Percentiles rank a stretch among this genome's conserved stretches.
Conservation (phyloP, 2,888 invertebrate genomes). For the Amaurobius ferox region DNA sequence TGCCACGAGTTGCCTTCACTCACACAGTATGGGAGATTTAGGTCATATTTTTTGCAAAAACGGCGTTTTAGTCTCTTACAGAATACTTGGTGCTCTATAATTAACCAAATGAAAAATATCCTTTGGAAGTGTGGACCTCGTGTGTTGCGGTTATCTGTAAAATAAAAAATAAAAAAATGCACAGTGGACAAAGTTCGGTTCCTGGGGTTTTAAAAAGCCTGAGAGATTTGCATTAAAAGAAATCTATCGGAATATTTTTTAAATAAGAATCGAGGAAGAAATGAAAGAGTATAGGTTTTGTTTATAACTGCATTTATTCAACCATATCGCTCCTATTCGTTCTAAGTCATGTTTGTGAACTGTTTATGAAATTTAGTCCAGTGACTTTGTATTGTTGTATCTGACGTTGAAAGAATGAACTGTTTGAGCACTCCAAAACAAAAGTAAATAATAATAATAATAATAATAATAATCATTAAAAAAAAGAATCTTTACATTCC, state of each 20-base stretch:
- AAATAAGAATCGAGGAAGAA: conserved; percentile 36
- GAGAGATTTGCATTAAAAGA: neutral
- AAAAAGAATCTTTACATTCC: conserved; percentile 53
- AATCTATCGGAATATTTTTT: conserved; percentile 56
- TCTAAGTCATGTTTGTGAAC: conserved; percentile 64
- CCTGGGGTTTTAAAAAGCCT: conserved; percentile 41
- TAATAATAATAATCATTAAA: conserved; percentile 8
- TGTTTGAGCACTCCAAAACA: conserved; percentile 48
- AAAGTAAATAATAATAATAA: conserved; percentile 13
- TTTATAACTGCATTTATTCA: conserved; percentile 72
- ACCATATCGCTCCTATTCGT: conserved; percentile 69
- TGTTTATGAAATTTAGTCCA: conserved; percentile 66
- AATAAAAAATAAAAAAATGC: conserved; percentile 8
- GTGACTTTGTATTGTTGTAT: conserved; percentile 67
- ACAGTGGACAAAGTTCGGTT: conserved; percentile 13
- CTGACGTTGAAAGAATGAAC: conserved; percentile 60
- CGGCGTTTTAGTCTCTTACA: conserved; percentile 69
- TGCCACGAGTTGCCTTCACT: conserved; percentile 70
- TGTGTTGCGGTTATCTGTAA: conserved; percentile 17
- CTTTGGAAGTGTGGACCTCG: conserved; percentile 44
- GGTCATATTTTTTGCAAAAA: conserved; percentile 61
- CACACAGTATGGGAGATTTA: conserved; percentile 58
- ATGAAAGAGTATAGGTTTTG: conserved; percentile 33
- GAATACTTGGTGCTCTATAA: conserved; percentile 66
- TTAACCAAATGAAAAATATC: neutral